Evolutionary conservation across 2,113 vertebrate genomes (phyloP).

Genomic region (Suncus etruscus): DNA sequence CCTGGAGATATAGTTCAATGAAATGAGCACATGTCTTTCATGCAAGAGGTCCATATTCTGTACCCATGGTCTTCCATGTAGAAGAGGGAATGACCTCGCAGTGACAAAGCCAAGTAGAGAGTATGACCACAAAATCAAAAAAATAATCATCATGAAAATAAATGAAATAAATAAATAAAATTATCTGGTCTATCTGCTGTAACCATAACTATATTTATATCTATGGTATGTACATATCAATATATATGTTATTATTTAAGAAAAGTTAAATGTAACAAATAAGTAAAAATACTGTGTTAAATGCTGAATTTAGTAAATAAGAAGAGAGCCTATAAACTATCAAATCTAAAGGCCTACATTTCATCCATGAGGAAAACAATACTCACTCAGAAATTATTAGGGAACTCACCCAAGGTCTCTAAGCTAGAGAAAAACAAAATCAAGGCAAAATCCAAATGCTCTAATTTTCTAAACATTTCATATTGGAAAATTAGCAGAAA

Average conservation of each 20-base stretch:
- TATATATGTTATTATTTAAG: neutral
- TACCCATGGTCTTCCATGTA: too few relatives aligned
- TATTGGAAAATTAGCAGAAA: slow-evolving; percentile 38
- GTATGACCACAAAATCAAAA: too few relatives aligned
- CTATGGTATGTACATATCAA: neutral
- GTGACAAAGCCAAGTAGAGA: too few relatives aligned
- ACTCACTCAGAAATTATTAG: slow-evolving; percentile 21
- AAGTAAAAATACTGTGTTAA: slow-evolving; percentile 33
- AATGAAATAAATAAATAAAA: neutral
- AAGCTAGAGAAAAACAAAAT: slow-evolving; percentile 12
- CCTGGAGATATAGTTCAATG: too few relatives aligned
- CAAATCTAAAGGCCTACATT: neutral
- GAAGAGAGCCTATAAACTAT: neutral
- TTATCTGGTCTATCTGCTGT: neutral
- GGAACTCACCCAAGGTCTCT: slow-evolving; percentile 38
- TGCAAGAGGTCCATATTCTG: too few relatives aligned
- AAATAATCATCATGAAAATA: too few relatives aligned
- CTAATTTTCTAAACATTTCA: neutral
- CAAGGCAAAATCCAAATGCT: slow-evolving; percentile 26
- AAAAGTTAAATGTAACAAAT: slow-evolving; percentile 36
- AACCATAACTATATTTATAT: neutral
- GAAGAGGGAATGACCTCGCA: too few relatives aligned
- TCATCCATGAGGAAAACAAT: slow-evolving; percentile 14
- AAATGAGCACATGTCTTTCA: too few relatives aligned
- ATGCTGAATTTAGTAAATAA: neutral